Evolutionary conservation across 23 tunicate genomes (phyloP).

Genomic region (Styela clava): DNA sequence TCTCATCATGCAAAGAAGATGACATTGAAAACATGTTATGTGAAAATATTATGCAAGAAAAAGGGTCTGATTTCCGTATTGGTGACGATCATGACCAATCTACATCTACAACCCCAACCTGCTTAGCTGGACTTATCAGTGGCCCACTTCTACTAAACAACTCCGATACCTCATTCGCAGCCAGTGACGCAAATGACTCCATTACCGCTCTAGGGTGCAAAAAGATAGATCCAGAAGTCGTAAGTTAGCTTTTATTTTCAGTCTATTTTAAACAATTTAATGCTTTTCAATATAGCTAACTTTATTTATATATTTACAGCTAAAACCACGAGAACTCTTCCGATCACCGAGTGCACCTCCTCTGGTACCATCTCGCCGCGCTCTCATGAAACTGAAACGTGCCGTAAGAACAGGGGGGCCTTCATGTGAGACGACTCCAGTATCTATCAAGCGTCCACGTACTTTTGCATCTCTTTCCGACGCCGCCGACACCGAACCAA

Average conservation of each 20-base stretch:
- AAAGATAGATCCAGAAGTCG: background rate
- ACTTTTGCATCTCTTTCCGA: conserved; percentile 11
- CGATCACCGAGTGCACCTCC: conserved; percentile 95
- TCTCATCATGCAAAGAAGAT: conserved; percentile 6
- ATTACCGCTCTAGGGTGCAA: conserved; percentile 23
- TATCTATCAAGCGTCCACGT: conserved; percentile 30
- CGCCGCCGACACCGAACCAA: conserved; percentile 3
- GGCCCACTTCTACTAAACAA: conserved; percentile 40
- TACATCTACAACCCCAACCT: conserved; percentile 24
- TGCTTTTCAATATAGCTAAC: background rate
- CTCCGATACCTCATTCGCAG: conserved; percentile 21
- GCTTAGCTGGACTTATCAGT: conserved; percentile 52
- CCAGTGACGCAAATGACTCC: background rate
- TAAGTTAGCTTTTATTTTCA: background rate
- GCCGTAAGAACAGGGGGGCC: conserved; percentile 14
- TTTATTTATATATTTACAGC: conserved; percentile 29
- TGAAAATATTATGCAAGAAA: conserved; percentile 16
- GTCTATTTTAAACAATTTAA: too few species aligned
- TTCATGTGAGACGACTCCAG: conserved; percentile 44
- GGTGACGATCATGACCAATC: background rate
- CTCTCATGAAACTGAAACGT: conserved; percentile 45
- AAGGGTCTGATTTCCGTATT: background rate
- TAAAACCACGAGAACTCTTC: conserved; percentile 73
- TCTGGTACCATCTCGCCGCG: conserved; percentile 51
- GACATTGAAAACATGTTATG: conserved; percentile 50